A percentile compares a stretch with the other conserved stretches of the same genome.
Conservation (phyloP, 92 coral and sea anemone genomes). For the Plumapathes pennacea region DNA sequence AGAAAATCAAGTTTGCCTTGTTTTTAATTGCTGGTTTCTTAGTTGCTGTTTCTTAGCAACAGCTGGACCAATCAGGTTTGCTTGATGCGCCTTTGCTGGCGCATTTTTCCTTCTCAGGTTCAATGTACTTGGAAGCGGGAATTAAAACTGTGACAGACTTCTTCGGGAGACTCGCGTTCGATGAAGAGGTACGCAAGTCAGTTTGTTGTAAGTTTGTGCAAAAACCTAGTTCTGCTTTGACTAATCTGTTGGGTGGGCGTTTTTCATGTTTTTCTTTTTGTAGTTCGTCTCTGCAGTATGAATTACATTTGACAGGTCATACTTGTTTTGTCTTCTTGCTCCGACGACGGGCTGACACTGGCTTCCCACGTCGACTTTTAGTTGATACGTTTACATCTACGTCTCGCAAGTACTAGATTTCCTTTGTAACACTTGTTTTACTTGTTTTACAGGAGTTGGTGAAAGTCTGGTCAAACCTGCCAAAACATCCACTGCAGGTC, state of each 20-base stretch:
- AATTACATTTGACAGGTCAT: too few relatives aligned
- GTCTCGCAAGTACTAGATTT: too few relatives aligned
- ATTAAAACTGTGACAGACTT: constrained; percentile 58
- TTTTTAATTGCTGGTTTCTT: too few relatives aligned
- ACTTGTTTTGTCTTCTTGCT: neutral
- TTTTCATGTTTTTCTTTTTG: too few relatives aligned
- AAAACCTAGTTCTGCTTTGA: neutral
- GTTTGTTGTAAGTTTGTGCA: too few relatives aligned
- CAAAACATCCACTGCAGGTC: constrained; percentile 88
- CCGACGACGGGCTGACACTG: neutral
- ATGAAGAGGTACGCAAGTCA: constrained; percentile 70
- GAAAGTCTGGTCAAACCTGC: constrained; percentile 61
- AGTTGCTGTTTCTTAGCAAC: neutral
- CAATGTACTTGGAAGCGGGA: constrained; percentile 83
- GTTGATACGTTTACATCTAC: too few relatives aligned
- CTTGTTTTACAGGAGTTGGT: constrained; percentile 53
- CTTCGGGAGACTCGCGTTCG: constrained; percentile 75
- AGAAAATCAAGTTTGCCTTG: too few relatives aligned
- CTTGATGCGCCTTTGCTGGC: too few relatives aligned
- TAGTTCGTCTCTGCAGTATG: too few relatives aligned
- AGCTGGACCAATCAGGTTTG: too few relatives aligned
- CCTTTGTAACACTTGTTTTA: too few relatives aligned
- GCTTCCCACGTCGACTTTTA: neutral
- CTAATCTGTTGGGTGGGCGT: too few relatives aligned
- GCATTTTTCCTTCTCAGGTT: constrained; percentile 43